These are phyloP conservation scores for Psettodes erumei DNA, from an alignment of 2,113 vertebrate genomes.

Conservation along the genomic window DNA sequence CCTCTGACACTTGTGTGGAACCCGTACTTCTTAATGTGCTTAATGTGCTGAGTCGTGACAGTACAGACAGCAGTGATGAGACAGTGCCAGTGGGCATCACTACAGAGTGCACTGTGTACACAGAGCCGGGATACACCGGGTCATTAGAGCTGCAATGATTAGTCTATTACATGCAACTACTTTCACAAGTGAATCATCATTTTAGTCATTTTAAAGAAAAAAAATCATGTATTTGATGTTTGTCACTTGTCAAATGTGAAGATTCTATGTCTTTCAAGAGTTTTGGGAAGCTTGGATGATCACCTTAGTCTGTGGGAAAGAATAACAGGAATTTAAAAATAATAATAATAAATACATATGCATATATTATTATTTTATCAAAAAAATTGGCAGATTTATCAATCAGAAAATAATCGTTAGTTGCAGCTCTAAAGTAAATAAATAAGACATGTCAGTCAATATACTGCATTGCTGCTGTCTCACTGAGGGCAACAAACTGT, in stretches of 20 bases:
- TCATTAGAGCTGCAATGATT: neutral
- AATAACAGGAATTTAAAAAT: neutral
- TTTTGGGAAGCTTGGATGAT: neutral
- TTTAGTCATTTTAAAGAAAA: neutral
- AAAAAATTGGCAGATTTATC: neutral
- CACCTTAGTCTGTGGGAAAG: neutral
- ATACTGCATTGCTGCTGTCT: conserved; percentile 19
- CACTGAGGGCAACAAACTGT: conserved; percentile 12
- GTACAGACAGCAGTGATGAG: conserved; percentile 20
- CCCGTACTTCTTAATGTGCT: conserved; percentile 24
- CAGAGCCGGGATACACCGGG: conserved; percentile 16
- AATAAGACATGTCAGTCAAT: conserved; percentile 18
- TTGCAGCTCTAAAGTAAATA: neutral
- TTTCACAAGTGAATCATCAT: neutral
- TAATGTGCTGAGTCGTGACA: conserved; percentile 41
- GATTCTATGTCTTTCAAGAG: neutral
- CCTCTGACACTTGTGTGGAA: conserved; percentile 8
- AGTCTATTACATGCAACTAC: neutral
- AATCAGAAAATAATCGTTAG: too few species aligned
- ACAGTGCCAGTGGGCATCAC: conserved; percentile 34
- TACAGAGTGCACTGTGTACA: conserved; percentile 22
- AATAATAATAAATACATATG: too few species aligned
- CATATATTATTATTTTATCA: too few species aligned
- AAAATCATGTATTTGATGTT: neutral
- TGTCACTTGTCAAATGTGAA: neutral